Evolutionary conservation across 2,888 invertebrate species (phyloP).

Genomic region (Nomada fabriciana): DNA sequence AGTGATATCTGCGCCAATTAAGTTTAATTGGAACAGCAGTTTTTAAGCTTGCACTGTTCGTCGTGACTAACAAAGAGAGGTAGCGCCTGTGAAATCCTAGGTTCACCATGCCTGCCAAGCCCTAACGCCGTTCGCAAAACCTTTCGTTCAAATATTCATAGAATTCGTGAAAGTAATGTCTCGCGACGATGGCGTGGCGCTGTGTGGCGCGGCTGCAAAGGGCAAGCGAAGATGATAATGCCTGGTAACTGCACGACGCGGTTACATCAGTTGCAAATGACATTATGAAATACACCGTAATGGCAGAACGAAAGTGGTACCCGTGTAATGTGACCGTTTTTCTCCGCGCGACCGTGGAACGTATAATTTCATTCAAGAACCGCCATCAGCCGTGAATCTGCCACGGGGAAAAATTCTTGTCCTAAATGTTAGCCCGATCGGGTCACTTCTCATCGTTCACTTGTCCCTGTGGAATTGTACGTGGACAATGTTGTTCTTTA

Average conservation of each 20-base stretch:
- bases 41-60: constrained; percentile 12
- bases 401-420: constrained; percentile 17
- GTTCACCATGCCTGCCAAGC: constrained; percentile 52
- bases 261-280: constrained; percentile 80
- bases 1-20: constrained; percentile 30
- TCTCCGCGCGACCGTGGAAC: constrained; percentile 55
- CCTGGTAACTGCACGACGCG: constrained; percentile 65
- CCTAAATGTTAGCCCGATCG: constrained; percentile 49
- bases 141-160: constrained; percentile 73
- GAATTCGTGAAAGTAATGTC: constrained; percentile 77
- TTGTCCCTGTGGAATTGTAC: background rate
- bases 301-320: constrained; percentile 74
- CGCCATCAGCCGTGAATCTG: constrained; percentile 46
- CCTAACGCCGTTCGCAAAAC: constrained; percentile 56
- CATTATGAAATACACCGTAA: constrained; percentile 81
- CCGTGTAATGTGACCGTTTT: constrained; percentile 66
- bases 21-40: constrained; percentile 28
- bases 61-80: constrained; percentile 32
- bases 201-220: constrained; percentile 72
- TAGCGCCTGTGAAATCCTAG: constrained; percentile 45
- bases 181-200: constrained; percentile 53
- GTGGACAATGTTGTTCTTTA: too few species aligned
- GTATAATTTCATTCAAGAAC: constrained; percentile 69
- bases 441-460: constrained; percentile 23
- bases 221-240: constrained; percentile 77